Conservation (phyloP, 2,888 invertebrate genomes). For the Priocnemis perturbator region DNA sequence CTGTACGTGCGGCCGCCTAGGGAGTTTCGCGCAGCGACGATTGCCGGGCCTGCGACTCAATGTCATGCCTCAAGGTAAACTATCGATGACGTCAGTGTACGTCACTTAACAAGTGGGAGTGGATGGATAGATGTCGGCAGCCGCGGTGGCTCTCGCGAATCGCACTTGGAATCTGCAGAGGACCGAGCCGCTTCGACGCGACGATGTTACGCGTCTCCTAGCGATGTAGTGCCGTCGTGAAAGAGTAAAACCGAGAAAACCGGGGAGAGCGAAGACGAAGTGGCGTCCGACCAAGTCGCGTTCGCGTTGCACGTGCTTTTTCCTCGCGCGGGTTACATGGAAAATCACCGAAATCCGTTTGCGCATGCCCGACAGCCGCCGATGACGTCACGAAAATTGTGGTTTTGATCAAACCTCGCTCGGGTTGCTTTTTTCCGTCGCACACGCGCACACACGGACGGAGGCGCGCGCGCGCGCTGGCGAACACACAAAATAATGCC, state of each 20-base stretch:
- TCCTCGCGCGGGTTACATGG: slow-evolving; percentile 70
- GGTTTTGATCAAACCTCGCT: slow-evolving; percentile 68
- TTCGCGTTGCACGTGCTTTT: slow-evolving; percentile 60
- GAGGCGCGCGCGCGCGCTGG: too few relatives aligned
- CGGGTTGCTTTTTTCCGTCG: slow-evolving; percentile 24
- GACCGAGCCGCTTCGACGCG: slow-evolving; percentile 56
- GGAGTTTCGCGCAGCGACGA: too few relatives aligned
- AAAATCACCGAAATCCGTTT: slow-evolving; percentile 74
- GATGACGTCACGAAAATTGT: slow-evolving; percentile 74
- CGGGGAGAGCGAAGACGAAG: too few relatives aligned
- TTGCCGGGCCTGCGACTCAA: slow-evolving; percentile 70
- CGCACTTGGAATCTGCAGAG: slow-evolving; percentile 62
- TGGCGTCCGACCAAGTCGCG: slow-evolving; percentile 41
- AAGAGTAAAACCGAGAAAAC: slow-evolving; percentile 12
- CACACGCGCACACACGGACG: too few relatives aligned
- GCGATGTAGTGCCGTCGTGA: slow-evolving; percentile 56
- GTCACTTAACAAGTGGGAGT: slow-evolving; percentile 75
- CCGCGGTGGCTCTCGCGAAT: slow-evolving; percentile 65
- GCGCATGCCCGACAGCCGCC: slow-evolving; percentile 70
- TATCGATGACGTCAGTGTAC: slow-evolving; percentile 75
- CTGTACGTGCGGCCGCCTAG: too few relatives aligned
- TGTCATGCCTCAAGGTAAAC: slow-evolving; percentile 76
- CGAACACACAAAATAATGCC: too few relatives aligned
- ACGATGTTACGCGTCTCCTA: slow-evolving; percentile 62
- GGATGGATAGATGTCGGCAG: slow-evolving; percentile 72